A percentile compares a stretch with the other conserved stretches of the same genome.
These are phyloP conservation scores for Dicyrtoma fusca DNA, from an alignment of 2,888 invertebrate species.

Conservation along the genomic window DNA sequence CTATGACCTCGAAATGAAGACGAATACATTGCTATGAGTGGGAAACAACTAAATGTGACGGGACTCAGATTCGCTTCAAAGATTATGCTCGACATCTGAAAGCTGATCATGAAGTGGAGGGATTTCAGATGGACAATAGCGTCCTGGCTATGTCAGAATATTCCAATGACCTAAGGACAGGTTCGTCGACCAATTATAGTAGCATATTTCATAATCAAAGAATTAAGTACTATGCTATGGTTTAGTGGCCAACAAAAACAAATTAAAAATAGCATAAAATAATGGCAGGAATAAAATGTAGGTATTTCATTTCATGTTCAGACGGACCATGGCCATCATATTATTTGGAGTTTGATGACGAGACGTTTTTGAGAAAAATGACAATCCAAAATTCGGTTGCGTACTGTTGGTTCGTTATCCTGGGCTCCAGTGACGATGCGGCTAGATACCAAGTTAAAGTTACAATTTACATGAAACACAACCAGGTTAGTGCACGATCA, in stretches of 20 bases:
- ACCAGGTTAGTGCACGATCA: conserved; percentile 31
- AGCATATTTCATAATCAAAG: too few species aligned
- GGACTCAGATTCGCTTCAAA: conserved; percentile 43
- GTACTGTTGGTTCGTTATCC: conserved; percentile 51
- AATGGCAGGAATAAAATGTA: background rate
- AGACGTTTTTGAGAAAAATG: conserved; percentile 47
- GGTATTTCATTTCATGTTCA: conserved; percentile 14
- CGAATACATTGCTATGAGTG: conserved; percentile 44
- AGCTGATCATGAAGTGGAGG: conserved; percentile 46
- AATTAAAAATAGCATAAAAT: background rate
- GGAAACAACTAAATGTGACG: conserved; percentile 44
- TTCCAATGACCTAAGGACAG: conserved; percentile 44
- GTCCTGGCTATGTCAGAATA: conserved; percentile 50
- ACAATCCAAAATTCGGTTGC: conserved; percentile 45
- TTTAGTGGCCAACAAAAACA: too few species aligned
- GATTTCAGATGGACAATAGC: conserved; percentile 41
- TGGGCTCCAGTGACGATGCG: conserved; percentile 45
- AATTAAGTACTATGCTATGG: too few species aligned
- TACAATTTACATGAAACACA: conserved; percentile 49
- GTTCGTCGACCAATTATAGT: background rate
- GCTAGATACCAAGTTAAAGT: conserved; percentile 45
- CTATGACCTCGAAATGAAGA: conserved; percentile 30
- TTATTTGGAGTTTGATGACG: conserved; percentile 47
- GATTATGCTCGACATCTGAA: conserved; percentile 50
- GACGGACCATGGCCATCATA: conserved; percentile 52